Base-by-base conservation (phyloP, 2,113 vertebrate genomes). In the Sterna hirundo region DNA sequence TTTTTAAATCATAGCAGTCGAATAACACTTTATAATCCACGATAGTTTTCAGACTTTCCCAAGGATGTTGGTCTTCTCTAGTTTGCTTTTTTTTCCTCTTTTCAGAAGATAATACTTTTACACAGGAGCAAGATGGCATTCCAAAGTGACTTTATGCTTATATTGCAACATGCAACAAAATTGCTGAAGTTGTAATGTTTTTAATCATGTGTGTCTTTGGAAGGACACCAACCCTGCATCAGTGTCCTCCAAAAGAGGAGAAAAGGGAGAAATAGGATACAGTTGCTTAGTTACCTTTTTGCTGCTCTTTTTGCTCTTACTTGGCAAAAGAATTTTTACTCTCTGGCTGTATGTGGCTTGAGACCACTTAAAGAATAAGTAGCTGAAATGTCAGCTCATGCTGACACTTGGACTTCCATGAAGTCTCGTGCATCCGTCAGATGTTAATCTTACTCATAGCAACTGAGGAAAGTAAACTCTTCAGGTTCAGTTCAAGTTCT, bases 1-100 rank as follows among this genome's bases (percentile, higher is more conserved):
- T 69, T 20, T 86, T 65, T 0, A 30, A 52, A 69, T 66, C 47
- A n/a, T 12, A 19, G 13, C 30, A 66, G 34, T 44, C 0, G 0
- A 85, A 51, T 44, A 22, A 30, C 13, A 11, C 1, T 1, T 86
- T 62, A 42, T 25, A 77, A 60, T 72, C n/a, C 4, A 23, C 17
- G 9, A 1, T 5, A 38, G 13, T 36, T 68, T 77, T 34, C 46
- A 62, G 64, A 46, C 30, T 1, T 49, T 75, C 46, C 18, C 46
- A 66, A 47, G 57, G 23, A 27, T 8, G 25, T 46, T 46, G 12
- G 1, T 52, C 23, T 81, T 81, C 34, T 32, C 21, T 70, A 7
- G 3, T 46, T 78, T 77, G 55, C 3, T 46, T 42, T 57, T 38
- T 52, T 79, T 42, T 21, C 36, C 36, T 52, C 34, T 52, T 26